Evolutionary conservation across 1,140 invertebrate species (phyloP).

Genomic region (Mycetomoellerius zeteki): DNA sequence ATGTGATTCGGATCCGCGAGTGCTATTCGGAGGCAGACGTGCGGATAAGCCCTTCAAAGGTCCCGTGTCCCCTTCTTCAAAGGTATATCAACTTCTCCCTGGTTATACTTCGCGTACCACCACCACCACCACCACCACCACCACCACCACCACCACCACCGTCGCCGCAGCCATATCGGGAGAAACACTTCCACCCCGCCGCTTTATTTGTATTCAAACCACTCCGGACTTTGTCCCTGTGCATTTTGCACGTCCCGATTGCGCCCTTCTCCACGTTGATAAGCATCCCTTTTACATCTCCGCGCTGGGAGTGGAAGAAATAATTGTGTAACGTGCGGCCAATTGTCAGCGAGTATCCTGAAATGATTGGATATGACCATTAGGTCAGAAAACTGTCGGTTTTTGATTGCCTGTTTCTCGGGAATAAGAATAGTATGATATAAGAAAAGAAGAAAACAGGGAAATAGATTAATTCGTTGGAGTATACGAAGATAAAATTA

Average conservation of each 20-base stretch:
- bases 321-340: slow-evolving; percentile 53
- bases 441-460: background rate
- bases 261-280: slow-evolving; percentile 33
- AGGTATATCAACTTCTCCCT: slow-evolving; percentile 64
- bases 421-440: background rate
- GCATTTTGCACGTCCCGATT: slow-evolving; percentile 56
- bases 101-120: slow-evolving; percentile 60
- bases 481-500: background rate
- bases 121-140: background rate
- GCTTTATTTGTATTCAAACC: slow-evolving; percentile 70
- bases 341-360: slow-evolving; percentile 21
- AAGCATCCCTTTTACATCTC: slow-evolving; percentile 49
- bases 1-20: slow-evolving; percentile 66
- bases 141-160: slow-evolving; percentile 3
- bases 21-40: slow-evolving; percentile 68
- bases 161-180: slow-evolving; percentile 39
- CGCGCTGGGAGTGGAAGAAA: slow-evolving; percentile 36
- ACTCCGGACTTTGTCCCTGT: slow-evolving; percentile 35
- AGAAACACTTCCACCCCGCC: slow-evolving; percentile 49
- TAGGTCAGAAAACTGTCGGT: background rate
- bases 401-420: background rate
- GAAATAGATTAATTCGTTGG: background rate
- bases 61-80: slow-evolving; percentile 64
- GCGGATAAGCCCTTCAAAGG: slow-evolving; percentile 73
- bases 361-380: slow-evolving; percentile 9